Evolutionary conservation across 2,888 invertebrate genomes (phyloP).

Genomic region (Sesamia inferens): DNA sequence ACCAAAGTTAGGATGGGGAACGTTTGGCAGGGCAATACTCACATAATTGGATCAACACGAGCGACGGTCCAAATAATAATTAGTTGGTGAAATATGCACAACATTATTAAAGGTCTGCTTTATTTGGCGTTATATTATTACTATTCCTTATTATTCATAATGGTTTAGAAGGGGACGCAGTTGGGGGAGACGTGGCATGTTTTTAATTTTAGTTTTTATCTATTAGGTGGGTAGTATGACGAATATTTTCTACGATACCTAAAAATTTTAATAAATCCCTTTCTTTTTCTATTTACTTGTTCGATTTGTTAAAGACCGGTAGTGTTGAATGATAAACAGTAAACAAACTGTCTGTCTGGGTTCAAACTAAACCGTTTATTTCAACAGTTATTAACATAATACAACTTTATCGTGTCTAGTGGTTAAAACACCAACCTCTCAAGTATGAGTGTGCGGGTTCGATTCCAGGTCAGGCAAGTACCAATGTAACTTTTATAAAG

Average conservation of each 20-base stretch:
- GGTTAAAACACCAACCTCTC: too few relatives aligned
- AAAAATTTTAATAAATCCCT: neutral
- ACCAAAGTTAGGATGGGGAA: constrained; percentile 70
- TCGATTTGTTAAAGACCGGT: too few relatives aligned
- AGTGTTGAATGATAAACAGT: too few relatives aligned
- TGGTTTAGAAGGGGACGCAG: constrained; percentile 45
- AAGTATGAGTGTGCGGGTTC: too few relatives aligned
- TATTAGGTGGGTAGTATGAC: constrained; percentile 1
- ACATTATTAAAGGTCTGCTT: constrained; percentile 74
- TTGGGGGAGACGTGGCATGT: constrained; percentile 35
- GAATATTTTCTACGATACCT: constrained; percentile 4
- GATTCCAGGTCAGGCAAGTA: too few relatives aligned
- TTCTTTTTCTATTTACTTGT: neutral
- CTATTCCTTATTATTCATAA: constrained; percentile 77
- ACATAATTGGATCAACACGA: constrained; percentile 82
- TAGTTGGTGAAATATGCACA: constrained; percentile 85
- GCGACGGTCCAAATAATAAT: constrained; percentile 71
- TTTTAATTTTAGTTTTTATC: constrained; percentile 31
- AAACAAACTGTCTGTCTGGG: neutral
- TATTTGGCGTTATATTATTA: constrained; percentile 73
- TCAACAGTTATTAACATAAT: neutral
- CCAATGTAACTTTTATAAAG: too few relatives aligned
- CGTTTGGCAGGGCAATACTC: constrained; percentile 67
- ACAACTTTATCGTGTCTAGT: too few relatives aligned
- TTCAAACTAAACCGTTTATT: neutral